Evolutionary conservation across 2,888 invertebrate species (phyloP), one percentile per base, ranked within the genome.

Genomic region (Dichetophora obliterata): DNA sequence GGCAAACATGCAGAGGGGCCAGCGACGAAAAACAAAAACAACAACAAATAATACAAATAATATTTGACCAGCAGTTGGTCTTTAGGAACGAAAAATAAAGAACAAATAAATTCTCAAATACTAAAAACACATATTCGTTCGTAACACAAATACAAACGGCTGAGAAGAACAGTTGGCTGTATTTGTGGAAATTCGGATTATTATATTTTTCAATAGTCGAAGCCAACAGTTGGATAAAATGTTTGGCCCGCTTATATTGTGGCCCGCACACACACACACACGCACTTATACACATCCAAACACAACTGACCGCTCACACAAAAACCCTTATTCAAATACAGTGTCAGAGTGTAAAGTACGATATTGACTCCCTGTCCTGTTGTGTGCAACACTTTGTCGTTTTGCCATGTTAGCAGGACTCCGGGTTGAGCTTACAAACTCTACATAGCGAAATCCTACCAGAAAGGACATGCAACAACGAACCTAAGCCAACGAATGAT

Each of bases 21-120:
- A 69, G 34, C 69, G 69, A 50, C n/a, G n/a, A n/a, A n/a, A n/a
- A 22, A 57, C 16, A n/a, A 43, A 34, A 19, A 16, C n/a, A 43
- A 27, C 19, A 22, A 31, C 31, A 19, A 50, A 43, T 31, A 59
- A 73, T 50, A 66, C 57, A 76, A 72, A 66, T 72, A 72, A 48
- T 76, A 73, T 76, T 76, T 76, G 73, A 76, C 57, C 76, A 76
- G 76, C 73, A 76, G 68, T 73, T 73, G 76, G 72, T 76, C 43
- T 57, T 14, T 22, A 50, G 16, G 31, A 63, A 50, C 31, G n/a
- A 31, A 69, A 50, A 48, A 68, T n/a, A 31, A 71, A 71, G 27
- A 50, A 50, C 24, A 69, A 68, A 50, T 68, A 14, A 22, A 52
- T 14, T 8, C 27, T 16, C 4, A n/a, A 24, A 27, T 14, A 14